phyloP scores from a whole-genome alignment of 2,888 invertebrate genomes.

The Dolomedes plantarius region DNA sequence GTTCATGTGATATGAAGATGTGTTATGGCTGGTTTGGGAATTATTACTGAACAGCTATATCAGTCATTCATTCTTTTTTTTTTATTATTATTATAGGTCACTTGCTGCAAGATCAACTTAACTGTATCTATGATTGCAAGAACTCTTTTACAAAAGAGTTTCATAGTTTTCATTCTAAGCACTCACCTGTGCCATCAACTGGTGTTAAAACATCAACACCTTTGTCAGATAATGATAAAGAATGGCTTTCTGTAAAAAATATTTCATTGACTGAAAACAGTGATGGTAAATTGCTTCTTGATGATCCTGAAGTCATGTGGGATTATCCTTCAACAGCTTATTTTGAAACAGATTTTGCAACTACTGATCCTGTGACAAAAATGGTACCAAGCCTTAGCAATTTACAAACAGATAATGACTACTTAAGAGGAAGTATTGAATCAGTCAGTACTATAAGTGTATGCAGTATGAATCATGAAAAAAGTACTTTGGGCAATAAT shows the following conservation, averaged over 20 bases:
- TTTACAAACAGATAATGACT: not conserved
- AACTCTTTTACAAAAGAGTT: not conserved
- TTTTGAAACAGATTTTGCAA: constrained; percentile 77
- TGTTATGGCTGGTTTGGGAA: too few species aligned
- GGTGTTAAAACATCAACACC: constrained; percentile 53
- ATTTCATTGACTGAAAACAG: not conserved
- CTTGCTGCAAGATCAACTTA: constrained; percentile 15
- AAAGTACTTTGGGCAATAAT: not conserved
- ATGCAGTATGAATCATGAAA: constrained; percentile 37
- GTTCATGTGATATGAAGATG: too few species aligned
- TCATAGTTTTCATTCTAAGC: not conserved
- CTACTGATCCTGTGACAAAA: constrained; percentile 76
- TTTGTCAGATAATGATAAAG: constrained; percentile 1
- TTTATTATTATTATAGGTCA: constrained; percentile 18
- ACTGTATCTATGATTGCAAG: not conserved
- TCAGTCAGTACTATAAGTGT: constrained; percentile 64
- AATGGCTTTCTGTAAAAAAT: not conserved
- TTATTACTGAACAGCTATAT: too few species aligned
- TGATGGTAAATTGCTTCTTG: constrained; percentile 46
- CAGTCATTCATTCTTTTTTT: too few species aligned
- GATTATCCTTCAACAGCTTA: constrained; percentile 74
- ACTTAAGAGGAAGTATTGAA: constrained; percentile 22
- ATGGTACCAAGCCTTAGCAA: constrained; percentile 73
- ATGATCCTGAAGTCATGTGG: constrained; percentile 65
- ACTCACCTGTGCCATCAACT: not conserved